Base-by-base conservation (phyloP, 2,888 invertebrate genomes). In the Plutella xylostella region DNA sequence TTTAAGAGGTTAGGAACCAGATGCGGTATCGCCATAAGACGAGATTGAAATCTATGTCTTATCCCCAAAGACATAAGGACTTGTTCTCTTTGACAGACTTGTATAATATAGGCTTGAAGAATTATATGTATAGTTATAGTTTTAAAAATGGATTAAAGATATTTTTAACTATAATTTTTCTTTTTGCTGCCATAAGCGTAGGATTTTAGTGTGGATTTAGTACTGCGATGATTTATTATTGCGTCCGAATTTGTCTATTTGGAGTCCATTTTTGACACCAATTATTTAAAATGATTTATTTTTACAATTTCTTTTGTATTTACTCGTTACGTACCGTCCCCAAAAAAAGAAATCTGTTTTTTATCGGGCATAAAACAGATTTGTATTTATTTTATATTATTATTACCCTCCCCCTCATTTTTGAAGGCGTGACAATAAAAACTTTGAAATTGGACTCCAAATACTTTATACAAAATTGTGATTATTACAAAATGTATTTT, bases 141-240 rank as follows among this genome's bases (percentile, higher is more conserved):
- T 69, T 50, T 50, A 55, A 57, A 17, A 28, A 35, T n/a, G 14
- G 60, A 63, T 58, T 65, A 71, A 73, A 72, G 72, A 82, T 79
- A 79, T 82, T 80, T 79, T 80, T 76, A 68, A 70, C 65, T 68
- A 66, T 65, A 54, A 65, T 60, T 65, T 56, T 63, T 65, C 62
- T 62, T 67, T 61, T 68, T 65, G 73, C 76, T 77, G 78, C 76
- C 77, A 76, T 76, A 74, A 68, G 70, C 66, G 57, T 71, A 70
- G 67, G 31, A 49, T 45, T 54, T 56, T 63, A 56, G 57, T 49
- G 6, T 19, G 22, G 34, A 22, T 15, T 15, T 17, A 31, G n/a
- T n/a, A n/a, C n/a, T n/a, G n/a, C n/a, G n/a, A n/a, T n/a, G n/a
- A n/a, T 12, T n/a, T 15, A 15, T 33, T 43, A 21, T 43, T 30